Base-by-base conservation (phyloP, 2,113 vertebrate species). In the Trematomus loennbergii region DNA sequence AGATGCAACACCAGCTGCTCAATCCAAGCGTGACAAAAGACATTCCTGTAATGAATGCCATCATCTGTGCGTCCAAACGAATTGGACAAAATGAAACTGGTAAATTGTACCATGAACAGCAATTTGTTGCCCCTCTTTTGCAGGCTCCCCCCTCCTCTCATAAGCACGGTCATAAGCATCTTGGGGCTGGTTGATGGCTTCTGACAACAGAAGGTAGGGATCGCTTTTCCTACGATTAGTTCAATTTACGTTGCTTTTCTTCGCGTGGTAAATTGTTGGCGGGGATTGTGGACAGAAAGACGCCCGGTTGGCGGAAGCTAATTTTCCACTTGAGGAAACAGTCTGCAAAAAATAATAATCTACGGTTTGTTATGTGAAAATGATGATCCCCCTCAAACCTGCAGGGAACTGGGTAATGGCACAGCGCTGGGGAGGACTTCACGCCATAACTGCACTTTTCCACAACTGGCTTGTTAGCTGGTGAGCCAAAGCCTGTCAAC, bases 311-410 rank as follows among this genome's bases (percentile, higher is more conserved):
- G 86, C 48, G 79, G 86, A 89, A 87, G 86, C 85, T 93, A 90
- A 93, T 94, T 94, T 94, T 94, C 91, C 93, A 94, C 91, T 90
- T 88, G 89, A 92, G 90, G 87, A 90, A 92, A 88, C 85, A 78
- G 87, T 91, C 88, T 82, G 91, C 91, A 94, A 94, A 88, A 91
- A 88, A 91, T 92, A 95, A 93, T 95, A 95, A 95, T 93, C 89
- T 87, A 87, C 83, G 73, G 91, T 91, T 96, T 94, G 87, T 86
- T 94, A 93, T 94, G 88, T 92, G 85, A 91, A 84, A 89, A 81
- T 78, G 92, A 91, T 91, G 90, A 93, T 92, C 93, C 82, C 82
- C 92, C 91, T 72, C 50, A 82, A 80, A 75, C 81, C 59, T 85
- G 82, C 80, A 73, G 90, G 90, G 85, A 94, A 25, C 85, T 29